Evolutionary conservation across 2,888 invertebrate species (phyloP).

Genomic region (Congeria kusceri): DNA sequence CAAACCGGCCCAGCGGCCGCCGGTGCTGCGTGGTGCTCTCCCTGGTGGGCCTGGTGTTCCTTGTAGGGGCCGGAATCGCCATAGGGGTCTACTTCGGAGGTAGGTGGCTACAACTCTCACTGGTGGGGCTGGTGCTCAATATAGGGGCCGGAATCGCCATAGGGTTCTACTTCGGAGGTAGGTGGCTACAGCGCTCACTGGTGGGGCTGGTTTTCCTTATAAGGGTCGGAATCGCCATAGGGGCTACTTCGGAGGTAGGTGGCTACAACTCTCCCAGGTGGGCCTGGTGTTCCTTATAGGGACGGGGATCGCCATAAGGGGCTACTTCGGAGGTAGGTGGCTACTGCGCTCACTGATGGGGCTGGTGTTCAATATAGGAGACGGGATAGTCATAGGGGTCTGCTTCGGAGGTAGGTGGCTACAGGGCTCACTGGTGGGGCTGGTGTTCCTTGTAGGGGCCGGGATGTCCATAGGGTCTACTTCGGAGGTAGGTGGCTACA

Average conservation of each 20-base stretch:
- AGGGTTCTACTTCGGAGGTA: conserved; percentile 54
- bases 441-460: too few relatives aligned
- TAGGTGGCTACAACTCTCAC: conserved; percentile 20
- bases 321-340: conserved; percentile 52
- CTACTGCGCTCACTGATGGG: too few relatives aligned
- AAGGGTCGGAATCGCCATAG: not conserved
- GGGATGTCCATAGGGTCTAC: too few relatives aligned
- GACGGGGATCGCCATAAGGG: conserved; percentile 43
- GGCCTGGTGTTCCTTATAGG: conserved; percentile 42
- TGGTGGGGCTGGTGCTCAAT: conserved; percentile 35
- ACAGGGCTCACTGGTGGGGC: too few relatives aligned
- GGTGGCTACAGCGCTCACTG: not conserved
- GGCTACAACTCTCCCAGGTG: conserved; percentile 20
- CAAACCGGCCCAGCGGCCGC: not conserved
- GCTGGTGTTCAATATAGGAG: too few relatives aligned
- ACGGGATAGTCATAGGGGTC: conserved; percentile 30
- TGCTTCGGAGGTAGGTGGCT: too few relatives aligned
- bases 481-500: too few relatives aligned
- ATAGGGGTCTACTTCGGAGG: conserved; percentile 55
- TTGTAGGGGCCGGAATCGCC: conserved; percentile 42
- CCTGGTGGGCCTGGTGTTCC: conserved; percentile 48
- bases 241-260: too few relatives aligned
- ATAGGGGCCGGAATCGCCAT: conserved; percentile 45
- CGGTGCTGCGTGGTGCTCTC: conserved; percentile 46
- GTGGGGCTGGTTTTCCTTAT: not conserved